Evolutionary conservation across 2,797 vertebrate genomes (phyloP).

Genomic region (Brotula barbata): DNA sequence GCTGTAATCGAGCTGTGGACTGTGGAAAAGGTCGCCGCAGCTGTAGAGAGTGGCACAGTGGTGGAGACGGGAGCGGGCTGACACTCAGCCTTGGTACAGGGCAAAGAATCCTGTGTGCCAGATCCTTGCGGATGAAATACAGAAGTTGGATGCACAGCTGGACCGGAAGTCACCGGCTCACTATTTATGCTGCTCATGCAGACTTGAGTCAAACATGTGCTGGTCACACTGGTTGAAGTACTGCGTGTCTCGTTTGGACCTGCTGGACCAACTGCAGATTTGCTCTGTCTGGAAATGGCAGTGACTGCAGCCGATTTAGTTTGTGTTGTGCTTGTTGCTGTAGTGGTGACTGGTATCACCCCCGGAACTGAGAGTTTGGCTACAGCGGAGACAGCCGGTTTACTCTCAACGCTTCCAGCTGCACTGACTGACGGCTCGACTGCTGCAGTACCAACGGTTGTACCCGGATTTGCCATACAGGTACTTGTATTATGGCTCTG

Average conservation of each 20-base stretch:
- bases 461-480: slow-evolving; percentile 26
- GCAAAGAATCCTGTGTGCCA: slow-evolving; percentile 33
- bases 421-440: slow-evolving; percentile 34
- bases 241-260: slow-evolving; percentile 30
- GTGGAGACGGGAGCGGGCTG: slow-evolving; percentile 46
- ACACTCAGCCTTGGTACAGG: slow-evolving; percentile 52
- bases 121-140: slow-evolving; percentile 47
- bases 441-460: slow-evolving; percentile 26
- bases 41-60: slow-evolving; percentile 35
- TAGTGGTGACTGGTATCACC: slow-evolving; percentile 37
- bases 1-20: slow-evolving; percentile 35
- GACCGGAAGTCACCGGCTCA: slow-evolving; percentile 40
- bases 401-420: slow-evolving; percentile 37
- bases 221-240: slow-evolving; percentile 37
- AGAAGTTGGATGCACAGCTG: slow-evolving; percentile 37
- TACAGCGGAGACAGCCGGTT: slow-evolving; percentile 41
- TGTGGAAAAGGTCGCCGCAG: slow-evolving; percentile 35
- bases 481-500: slow-evolving; percentile 42
- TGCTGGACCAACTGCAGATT: slow-evolving; percentile 39
- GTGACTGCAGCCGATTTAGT: slow-evolving; percentile 28
- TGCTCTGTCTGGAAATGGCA: slow-evolving; percentile 58
- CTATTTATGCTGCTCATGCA: slow-evolving; percentile 38
- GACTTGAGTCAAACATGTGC: slow-evolving; percentile 36
- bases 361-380: slow-evolving; percentile 45
- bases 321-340: slow-evolving; percentile 40